Conservation (phyloP, 2,797 vertebrate species). For the Caiman crocodilus region DNA sequence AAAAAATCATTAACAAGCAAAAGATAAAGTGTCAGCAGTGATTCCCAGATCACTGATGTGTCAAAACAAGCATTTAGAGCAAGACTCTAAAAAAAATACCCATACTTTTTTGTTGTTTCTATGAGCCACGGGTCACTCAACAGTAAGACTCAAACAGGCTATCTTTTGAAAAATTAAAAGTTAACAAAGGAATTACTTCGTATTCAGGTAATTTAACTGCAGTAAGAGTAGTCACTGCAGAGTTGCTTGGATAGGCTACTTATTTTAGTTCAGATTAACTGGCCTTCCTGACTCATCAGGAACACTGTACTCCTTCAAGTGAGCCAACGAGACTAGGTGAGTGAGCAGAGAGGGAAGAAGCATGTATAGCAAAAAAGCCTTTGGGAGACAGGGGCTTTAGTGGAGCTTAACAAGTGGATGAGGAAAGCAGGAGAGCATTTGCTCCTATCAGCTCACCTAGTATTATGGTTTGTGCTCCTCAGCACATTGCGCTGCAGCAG, state of each 20-base stretch:
- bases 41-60: not conserved
- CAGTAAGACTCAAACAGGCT: rapidly evolving
- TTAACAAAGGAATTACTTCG: not conserved
- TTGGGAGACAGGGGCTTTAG: not conserved
- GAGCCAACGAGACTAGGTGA: not conserved
- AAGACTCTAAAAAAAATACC: not conserved
- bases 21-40: too few relatives aligned
- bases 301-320: not conserved
- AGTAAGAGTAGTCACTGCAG: not conserved
- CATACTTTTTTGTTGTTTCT: not conserved
- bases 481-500: not conserved
- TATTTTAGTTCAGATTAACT: not conserved
- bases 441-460: not conserved
- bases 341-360: not conserved
- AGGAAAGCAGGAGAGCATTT: not conserved
- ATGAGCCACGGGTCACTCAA: not conserved
- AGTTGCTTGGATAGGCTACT: not conserved
- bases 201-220: not conserved
- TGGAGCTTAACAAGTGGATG: not conserved
- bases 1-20: not conserved
- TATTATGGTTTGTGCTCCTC: not conserved
- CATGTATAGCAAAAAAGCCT: not conserved
- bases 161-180: not conserved
- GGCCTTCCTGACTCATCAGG: not conserved
- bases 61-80: not conserved